Percentiles rank a stretch among this genome's conserved stretches.
Conservation (phyloP, 1,140 invertebrate species). For the Goniozus legneri region DNA sequence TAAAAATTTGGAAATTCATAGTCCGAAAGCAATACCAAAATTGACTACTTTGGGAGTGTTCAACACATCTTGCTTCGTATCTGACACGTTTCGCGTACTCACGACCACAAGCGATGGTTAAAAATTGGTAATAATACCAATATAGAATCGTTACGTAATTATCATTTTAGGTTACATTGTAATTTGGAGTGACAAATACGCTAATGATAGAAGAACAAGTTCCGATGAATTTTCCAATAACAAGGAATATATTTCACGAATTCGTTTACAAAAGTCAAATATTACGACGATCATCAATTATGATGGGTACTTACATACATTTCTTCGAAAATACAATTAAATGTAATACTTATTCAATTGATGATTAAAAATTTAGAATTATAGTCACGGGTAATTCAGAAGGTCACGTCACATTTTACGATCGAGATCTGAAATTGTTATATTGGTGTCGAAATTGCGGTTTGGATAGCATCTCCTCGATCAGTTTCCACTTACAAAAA, state of each 20-base stretch:
- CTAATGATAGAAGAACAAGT: not conserved
- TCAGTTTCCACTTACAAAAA: slow-evolving; percentile 52
- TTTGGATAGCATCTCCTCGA: slow-evolving; percentile 47
- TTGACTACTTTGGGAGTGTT: slow-evolving; percentile 17
- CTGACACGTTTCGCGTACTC: slow-evolving; percentile 15
- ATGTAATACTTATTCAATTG: not conserved
- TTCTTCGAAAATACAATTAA: not conserved
- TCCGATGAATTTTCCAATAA: no score
- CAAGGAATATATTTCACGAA: slow-evolving; percentile 22
- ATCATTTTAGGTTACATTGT: slow-evolving; percentile 24
- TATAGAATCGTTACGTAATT: no score
- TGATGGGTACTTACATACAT: slow-evolving; percentile 18
- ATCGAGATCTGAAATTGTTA: slow-evolving; percentile 54
- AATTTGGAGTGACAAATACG: slow-evolving; percentile 18
- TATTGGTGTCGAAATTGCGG: slow-evolving; percentile 54
- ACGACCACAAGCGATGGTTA: slow-evolving; percentile 31
- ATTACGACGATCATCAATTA: slow-evolving; percentile 26
- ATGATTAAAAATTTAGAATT: slow-evolving; percentile 33
- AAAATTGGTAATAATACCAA: no score
- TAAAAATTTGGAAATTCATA: slow-evolving; percentile 14
- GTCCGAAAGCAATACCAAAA: slow-evolving; percentile 16
- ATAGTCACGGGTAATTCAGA: slow-evolving; percentile 52
- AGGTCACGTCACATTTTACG: slow-evolving; percentile 58
- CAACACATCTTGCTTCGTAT: slow-evolving; percentile 26
- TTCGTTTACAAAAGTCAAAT: slow-evolving; percentile 21